Percentiles rank a stretch among this genome's conserved stretches.
Conservation (phyloP, 2,888 invertebrate genomes). For the Matsumyia berberina region DNA sequence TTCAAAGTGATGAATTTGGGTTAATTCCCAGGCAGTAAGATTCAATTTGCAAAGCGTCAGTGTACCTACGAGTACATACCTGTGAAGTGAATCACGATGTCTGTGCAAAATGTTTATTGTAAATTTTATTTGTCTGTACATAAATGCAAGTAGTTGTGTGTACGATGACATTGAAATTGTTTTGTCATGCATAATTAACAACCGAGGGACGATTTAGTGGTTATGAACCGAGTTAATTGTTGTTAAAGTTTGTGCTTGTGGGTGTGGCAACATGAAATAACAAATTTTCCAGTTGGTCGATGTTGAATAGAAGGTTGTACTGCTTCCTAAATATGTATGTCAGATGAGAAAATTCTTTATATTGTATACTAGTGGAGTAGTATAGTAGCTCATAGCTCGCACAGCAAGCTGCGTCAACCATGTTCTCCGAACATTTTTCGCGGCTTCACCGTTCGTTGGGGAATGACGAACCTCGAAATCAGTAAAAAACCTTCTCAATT, state of each 20-base stretch:
- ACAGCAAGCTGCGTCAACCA: no score
- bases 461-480: no score
- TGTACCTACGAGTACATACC: not conserved
- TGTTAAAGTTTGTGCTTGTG: constrained; percentile 1
- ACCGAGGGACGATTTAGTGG: constrained; percentile 7
- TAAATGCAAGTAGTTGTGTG: constrained; percentile 14
- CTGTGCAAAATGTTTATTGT: not conserved
- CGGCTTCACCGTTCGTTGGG: no score
- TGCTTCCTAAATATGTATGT: no score
- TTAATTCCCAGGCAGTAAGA: no score
- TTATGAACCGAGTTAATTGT: constrained; percentile 33
- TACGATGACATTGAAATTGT: constrained; percentile 41
- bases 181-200: constrained; percentile 32
- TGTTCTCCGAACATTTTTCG: no score
- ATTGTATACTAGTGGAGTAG: no score
- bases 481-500: no score
- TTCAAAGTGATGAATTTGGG: not conserved
- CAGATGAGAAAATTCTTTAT: no score
- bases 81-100: constrained; percentile 6
- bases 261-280: constrained; percentile 22
- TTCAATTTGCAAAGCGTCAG: no score
- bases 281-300: constrained; percentile 39
- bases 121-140: not conserved
- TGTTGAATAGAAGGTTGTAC: constrained; percentile 1
- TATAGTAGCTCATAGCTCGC: no score